These are phyloP conservation scores for honey bee (Apis mellifera) DNA, from an alignment of 1,140 invertebrate genomes.

Conservation along the genomic window DNA sequence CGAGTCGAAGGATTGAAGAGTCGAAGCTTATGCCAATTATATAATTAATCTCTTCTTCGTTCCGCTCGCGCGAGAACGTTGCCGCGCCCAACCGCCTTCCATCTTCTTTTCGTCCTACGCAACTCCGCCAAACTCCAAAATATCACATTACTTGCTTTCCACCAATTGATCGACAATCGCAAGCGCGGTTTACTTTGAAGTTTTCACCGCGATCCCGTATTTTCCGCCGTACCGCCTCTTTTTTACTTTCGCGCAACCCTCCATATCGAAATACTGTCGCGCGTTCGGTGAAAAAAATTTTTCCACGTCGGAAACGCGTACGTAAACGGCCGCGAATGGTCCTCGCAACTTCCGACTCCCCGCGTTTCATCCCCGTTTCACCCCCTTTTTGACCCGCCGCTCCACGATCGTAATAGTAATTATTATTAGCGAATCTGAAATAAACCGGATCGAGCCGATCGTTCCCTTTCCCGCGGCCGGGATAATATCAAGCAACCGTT, in stretches of 20 bases:
- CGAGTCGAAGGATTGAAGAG: neutral
- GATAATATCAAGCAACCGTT: neutral
- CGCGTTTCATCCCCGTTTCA: neutral
- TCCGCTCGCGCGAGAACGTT: too few species aligned
- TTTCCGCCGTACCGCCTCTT: slow-evolving; percentile 1
- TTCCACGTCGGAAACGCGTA: slow-evolving; percentile 8
- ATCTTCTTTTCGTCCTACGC: neutral
- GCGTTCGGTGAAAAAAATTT: neutral
- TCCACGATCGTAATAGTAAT: neutral
- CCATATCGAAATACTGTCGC: neutral
- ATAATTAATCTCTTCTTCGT: too few species aligned
- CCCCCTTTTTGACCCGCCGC: neutral
- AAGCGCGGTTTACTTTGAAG: neutral
- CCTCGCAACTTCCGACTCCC: neutral
- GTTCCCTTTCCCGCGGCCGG: neutral
- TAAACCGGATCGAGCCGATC: neutral
- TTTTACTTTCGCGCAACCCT: neutral
- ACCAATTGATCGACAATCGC: neutral
- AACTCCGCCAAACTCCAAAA: too few species aligned
- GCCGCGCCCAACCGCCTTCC: too few species aligned
- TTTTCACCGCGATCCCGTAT: neutral
- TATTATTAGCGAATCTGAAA: neutral
- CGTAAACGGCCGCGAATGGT: neutral
- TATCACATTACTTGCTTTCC: neutral
- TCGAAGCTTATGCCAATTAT: too few species aligned